A percentile compares a stretch with the other conserved stretches of the same genome.
Conservation (phyloP, 1,140 invertebrate genomes). For the Wasmannia auropunctata region DNA sequence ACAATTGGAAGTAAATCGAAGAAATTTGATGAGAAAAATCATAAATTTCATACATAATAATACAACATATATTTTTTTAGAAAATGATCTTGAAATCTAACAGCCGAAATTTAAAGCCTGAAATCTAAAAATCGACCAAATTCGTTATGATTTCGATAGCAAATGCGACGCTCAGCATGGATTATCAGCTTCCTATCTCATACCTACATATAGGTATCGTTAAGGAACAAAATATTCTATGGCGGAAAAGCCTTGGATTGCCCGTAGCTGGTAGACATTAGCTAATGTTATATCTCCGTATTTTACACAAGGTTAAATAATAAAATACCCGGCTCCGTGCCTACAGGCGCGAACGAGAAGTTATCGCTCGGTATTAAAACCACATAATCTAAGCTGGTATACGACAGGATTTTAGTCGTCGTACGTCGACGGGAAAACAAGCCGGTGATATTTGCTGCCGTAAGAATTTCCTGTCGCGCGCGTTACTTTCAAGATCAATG, state of each 20-base stretch:
- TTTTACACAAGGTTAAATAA: slow-evolving; percentile 1
- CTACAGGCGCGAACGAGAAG: not conserved
- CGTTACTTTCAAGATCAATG: slow-evolving; percentile 10
- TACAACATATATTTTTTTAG: not conserved
- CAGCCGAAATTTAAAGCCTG: too few species aligned
- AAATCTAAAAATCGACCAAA: not conserved
- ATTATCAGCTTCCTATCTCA: not conserved
- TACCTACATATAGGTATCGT: not conserved
- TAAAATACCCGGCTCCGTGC: not conserved
- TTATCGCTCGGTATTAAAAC: slow-evolving; percentile 25
- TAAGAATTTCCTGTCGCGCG: not conserved
- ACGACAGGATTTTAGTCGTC: not conserved
- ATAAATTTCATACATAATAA: not conserved
- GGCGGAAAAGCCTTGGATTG: not conserved
- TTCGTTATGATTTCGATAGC: not conserved
- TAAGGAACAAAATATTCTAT: not conserved
- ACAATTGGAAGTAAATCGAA: not conserved
- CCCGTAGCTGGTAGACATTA: not conserved
- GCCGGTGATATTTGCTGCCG: not conserved
- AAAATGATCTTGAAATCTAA: too few species aligned
- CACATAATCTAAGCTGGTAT: not conserved
- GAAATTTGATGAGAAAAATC: not conserved
- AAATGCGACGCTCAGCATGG: not conserved
- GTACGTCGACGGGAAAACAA: not conserved
- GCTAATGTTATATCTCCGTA: not conserved